Evolutionary conservation across 2,888 invertebrate genomes (phyloP).

Genomic region (Ptilodon capucinus): DNA sequence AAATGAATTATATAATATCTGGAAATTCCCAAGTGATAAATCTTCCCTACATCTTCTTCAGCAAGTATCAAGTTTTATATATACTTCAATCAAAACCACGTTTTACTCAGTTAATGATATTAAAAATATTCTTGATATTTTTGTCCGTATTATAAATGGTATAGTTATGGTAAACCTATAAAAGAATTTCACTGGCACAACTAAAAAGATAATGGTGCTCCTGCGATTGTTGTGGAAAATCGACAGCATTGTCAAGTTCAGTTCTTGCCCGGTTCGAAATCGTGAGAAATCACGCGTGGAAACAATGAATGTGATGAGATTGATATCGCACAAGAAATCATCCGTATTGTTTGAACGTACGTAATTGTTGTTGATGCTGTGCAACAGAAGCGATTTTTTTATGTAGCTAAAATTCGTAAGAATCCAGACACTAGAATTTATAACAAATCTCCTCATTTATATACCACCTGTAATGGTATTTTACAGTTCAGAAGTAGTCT

Average conservation of each 20-base stretch:
- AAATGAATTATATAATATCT: too few species aligned
- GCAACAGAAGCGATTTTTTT: background rate
- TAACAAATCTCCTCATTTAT: too few species aligned
- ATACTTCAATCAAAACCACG: too few species aligned
- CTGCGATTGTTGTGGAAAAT: constrained; percentile 41
- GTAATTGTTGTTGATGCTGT: constrained; percentile 4
- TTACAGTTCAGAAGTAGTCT: too few species aligned
- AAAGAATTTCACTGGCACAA: constrained; percentile 28
- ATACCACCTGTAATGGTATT: too few species aligned
- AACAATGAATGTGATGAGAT: constrained; percentile 44
- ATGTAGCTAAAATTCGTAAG: too few species aligned
- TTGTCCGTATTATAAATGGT: background rate
- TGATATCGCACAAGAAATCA: constrained; percentile 36
- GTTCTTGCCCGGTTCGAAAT: constrained; percentile 57
- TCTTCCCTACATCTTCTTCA: too few species aligned
- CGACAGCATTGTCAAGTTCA: constrained; percentile 50
- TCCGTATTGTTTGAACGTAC: constrained; percentile 13
- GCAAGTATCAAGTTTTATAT: too few species aligned
- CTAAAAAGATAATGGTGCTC: constrained; percentile 38
- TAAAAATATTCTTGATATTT: too few species aligned
- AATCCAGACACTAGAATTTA: too few species aligned
- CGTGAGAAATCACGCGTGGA: constrained; percentile 58
- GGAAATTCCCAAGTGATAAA: too few species aligned
- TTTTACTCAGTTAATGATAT: too few species aligned
- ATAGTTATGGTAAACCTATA: background rate